Evolutionary conservation across 2,888 invertebrate genomes (phyloP).

Genomic region (Lagria hirta): DNA sequence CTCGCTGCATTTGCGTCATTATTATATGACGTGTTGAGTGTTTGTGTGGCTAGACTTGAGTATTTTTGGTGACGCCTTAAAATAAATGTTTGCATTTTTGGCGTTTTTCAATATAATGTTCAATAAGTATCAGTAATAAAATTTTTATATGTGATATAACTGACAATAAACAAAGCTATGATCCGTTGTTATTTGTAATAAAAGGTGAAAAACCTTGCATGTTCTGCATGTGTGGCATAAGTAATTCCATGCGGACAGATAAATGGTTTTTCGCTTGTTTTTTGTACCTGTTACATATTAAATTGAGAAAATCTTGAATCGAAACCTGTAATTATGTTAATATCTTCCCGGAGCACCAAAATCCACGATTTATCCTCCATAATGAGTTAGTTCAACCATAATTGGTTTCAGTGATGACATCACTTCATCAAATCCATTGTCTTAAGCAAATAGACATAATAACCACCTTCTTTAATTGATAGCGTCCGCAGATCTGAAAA

Average conservation of each 20-base stretch:
- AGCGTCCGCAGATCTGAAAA: conserved; percentile 40
- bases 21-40: too few relatives aligned
- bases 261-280: conserved; percentile 12
- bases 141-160: too few relatives aligned
- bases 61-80: too few relatives aligned
- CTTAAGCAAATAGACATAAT: conserved; percentile 41
- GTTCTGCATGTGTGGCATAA: conserved; percentile 7
- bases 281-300: conserved; percentile 16
- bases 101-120: too few relatives aligned
- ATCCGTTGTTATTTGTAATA: too few relatives aligned
- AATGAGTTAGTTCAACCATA: conserved; percentile 24
- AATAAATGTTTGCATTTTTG: too few relatives aligned
- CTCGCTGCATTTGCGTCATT: too few relatives aligned
- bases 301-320: conserved; percentile 16
- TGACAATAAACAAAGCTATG: too few relatives aligned
- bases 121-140: too few relatives aligned
- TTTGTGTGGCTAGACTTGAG: too few relatives aligned
- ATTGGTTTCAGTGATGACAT: conserved; percentile 27
- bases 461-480: conserved; percentile 44
- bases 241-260: conserved; percentile 12
- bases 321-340: conserved; percentile 20
- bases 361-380: conserved; percentile 19
- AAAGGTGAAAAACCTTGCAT: conserved; percentile 8
- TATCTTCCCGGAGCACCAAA: conserved; percentile 16
- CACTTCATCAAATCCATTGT: conserved; percentile 39